Evolutionary conservation across 64 coral and sea anemone species (phyloP).

Genomic region (Astreopora myriophthalma): DNA sequence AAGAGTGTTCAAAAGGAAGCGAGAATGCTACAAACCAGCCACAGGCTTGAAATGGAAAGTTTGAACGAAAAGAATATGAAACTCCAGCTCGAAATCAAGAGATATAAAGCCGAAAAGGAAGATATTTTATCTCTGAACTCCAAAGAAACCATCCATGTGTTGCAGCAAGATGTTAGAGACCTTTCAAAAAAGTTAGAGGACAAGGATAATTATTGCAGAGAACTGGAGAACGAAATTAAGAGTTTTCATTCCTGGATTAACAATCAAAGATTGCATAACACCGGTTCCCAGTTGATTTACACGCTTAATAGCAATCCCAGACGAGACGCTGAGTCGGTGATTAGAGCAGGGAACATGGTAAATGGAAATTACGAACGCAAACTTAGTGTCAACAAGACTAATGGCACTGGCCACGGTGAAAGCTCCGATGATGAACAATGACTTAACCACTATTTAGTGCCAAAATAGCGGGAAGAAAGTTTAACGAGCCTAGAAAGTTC

Average conservation of each 20-base stretch:
- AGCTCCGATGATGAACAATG: conserved; percentile 82
- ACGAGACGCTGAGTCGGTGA: conserved; percentile 65
- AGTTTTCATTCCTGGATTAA: conserved; percentile 81
- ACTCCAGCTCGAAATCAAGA: conserved; percentile 74
- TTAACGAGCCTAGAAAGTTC: neutral
- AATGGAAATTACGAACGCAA: conserved; percentile 62
- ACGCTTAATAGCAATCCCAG: conserved; percentile 31
- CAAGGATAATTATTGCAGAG: conserved; percentile 75
- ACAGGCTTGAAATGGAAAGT: conserved; percentile 73
- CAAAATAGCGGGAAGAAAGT: neutral
- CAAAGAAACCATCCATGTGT: conserved; percentile 82
- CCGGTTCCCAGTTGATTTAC: conserved; percentile 20
- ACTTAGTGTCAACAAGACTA: conserved; percentile 13
- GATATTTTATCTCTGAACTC: conserved; percentile 64
- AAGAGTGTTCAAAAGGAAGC: conserved; percentile 78
- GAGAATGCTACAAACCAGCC: conserved; percentile 52
- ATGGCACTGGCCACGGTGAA: conserved; percentile 56
- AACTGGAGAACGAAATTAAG: conserved; percentile 77
- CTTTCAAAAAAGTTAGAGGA: conserved; percentile 83
- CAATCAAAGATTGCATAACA: conserved; percentile 62
- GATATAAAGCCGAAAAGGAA: conserved; percentile 63
- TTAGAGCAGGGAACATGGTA: conserved; percentile 70
- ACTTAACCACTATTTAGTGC: neutral
- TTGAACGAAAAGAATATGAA: conserved; percentile 69
- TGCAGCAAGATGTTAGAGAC: conserved; percentile 92